These are phyloP conservation scores for Amphilophus citrinellus DNA, from an alignment of 2,113 vertebrate genomes.

Conservation along the genomic window DNA sequence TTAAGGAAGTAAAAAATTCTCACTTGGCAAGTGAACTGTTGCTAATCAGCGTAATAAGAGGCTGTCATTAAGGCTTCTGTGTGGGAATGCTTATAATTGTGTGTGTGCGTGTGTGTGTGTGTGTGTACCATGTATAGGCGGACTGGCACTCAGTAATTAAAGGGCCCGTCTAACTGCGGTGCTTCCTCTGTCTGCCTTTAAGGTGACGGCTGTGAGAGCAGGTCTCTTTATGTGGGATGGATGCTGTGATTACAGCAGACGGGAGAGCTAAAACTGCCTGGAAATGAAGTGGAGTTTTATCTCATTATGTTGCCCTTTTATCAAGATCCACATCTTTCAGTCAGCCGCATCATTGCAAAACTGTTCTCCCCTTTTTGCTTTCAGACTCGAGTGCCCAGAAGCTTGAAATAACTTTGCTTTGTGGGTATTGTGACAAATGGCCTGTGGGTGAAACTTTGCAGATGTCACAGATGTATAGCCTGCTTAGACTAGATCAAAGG, in stretches of 20 bases:
- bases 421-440: constrained; percentile 19
- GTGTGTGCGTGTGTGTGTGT: background rate
- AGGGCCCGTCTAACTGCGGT: constrained; percentile 44
- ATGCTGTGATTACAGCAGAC: constrained; percentile 66
- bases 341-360: background rate
- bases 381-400: background rate
- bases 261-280: constrained; percentile 27
- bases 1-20: background rate
- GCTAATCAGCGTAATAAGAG: constrained; percentile 48
- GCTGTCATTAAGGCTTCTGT: background rate
- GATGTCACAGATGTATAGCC: constrained; percentile 15
- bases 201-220: constrained; percentile 56
- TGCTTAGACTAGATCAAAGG: constrained; percentile 36
- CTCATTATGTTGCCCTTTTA: constrained; percentile 12
- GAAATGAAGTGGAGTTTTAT: constrained; percentile 20
- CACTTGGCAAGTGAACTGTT: background rate
- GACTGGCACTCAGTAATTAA: constrained; percentile 74
- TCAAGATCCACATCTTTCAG: background rate
- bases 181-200: constrained; percentile 53
- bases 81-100: background rate
- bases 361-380: background rate
- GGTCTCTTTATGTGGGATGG: constrained; percentile 52
- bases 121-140: constrained; percentile 8
- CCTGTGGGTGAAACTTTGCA: constrained; percentile 14
- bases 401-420: background rate